phyloP scores from a whole-genome alignment of 2,888 invertebrate genomes.

The Pemphredon lugubris region DNA sequence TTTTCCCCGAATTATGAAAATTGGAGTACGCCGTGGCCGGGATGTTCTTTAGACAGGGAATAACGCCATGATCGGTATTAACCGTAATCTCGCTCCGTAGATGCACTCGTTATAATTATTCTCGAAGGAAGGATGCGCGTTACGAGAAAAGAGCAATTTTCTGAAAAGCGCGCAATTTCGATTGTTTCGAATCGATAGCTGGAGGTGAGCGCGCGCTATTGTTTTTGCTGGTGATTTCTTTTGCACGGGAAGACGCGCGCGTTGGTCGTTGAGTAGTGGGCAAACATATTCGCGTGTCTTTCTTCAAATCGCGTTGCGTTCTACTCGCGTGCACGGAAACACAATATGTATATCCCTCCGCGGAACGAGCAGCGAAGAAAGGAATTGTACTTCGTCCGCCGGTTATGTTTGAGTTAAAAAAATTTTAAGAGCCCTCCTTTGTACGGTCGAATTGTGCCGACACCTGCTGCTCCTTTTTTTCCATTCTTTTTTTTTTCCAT shows the following conservation, averaged over 20 bases:
- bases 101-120: no score
- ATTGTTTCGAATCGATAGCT: no score
- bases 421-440: constrained; percentile 49
- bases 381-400: constrained; percentile 40
- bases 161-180: no score
- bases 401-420: constrained; percentile 57
- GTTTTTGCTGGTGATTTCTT: not conserved
- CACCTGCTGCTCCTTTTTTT: constrained; percentile 52
- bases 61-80: not conserved
- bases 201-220: not conserved
- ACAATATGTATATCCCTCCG: constrained; percentile 34
- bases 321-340: constrained; percentile 31
- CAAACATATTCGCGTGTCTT: constrained; percentile 24
- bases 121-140: no score
- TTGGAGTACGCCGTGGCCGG: not conserved
- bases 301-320: constrained; percentile 19
- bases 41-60: not conserved
- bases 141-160: no score
- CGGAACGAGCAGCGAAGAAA: constrained; percentile 35
- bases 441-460: constrained; percentile 48
- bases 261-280: not conserved
- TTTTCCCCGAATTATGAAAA: not conserved
- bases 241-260: not conserved
- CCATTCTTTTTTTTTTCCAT: constrained; percentile 2
- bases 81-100: no score